Evolutionary conservation across 1,140 invertebrate species (phyloP).

Genomic region (Nomia melanderi): DNA sequence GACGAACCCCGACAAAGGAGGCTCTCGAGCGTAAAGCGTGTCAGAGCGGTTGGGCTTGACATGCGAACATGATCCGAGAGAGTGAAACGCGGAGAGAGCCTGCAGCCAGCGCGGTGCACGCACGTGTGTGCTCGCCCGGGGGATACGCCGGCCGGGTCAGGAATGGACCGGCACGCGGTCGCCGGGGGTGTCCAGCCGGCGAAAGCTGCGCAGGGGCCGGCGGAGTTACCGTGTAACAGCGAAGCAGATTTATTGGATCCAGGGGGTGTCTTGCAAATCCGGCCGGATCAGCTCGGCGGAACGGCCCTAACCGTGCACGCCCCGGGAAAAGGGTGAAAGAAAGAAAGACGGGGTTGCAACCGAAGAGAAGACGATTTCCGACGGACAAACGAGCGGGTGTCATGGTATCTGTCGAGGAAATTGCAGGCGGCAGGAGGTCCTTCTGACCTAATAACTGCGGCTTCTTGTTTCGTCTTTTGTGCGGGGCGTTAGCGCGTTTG

Average conservation of each 20-base stretch:
- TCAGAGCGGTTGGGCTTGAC: constrained; percentile 66
- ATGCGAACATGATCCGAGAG: constrained; percentile 66
- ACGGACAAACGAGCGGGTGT: not conserved
- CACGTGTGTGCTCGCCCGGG: constrained; percentile 7
- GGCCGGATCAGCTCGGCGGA: constrained; percentile 54
- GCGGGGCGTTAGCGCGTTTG: no score
- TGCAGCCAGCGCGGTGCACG: not conserved
- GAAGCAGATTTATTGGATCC: constrained; percentile 60
- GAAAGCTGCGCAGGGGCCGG: not conserved
- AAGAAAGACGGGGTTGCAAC: not conserved
- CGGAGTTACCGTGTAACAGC: constrained; percentile 33
- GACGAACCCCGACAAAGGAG: constrained; percentile 63
- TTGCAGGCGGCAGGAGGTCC: not conserved
- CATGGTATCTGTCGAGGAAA: not conserved
- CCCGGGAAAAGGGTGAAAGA: constrained; percentile 9
- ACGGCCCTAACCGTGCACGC: constrained; percentile 17
- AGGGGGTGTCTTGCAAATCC: constrained; percentile 54
- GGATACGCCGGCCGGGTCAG: constrained; percentile 5
- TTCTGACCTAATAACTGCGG: not conserved
- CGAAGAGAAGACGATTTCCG: not conserved
- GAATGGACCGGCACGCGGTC: not conserved
- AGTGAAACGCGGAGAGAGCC: constrained; percentile 56
- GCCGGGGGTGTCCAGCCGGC: constrained; percentile 1
- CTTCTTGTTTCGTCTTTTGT: no score
- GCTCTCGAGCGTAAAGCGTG: constrained; percentile 66